phyloP scores from a whole-genome alignment of 2,888 invertebrate species.

The Tipula lateralis region DNA sequence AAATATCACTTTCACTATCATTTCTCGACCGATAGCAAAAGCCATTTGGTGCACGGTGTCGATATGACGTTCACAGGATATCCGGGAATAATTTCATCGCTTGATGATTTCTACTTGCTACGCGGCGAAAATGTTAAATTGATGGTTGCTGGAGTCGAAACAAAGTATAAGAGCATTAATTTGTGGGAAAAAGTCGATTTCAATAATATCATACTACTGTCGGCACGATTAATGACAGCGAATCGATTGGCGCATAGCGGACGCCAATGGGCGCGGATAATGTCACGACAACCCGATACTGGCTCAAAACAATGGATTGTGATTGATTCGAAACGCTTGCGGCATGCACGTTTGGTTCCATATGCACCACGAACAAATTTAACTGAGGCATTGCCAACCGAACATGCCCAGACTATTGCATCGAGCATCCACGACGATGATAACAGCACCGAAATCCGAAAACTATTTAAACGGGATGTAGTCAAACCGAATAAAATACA shows the following conservation, averaged over 20 bases:
- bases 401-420: background rate
- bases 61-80: conserved; percentile 76
- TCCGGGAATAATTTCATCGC: conserved; percentile 74
- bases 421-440: conserved; percentile 28
- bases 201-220: conserved; percentile 54
- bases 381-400: background rate
- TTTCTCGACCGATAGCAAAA: conserved; percentile 51
- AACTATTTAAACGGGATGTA: background rate
- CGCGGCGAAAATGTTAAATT: conserved; percentile 55
- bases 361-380: background rate
- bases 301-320: conserved; percentile 86
- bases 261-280: conserved; percentile 65
- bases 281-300: conserved; percentile 70
- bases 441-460: conserved; percentile 25
- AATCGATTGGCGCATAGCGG: conserved; percentile 72
- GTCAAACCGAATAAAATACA: background rate
- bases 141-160: conserved; percentile 70
- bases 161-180: conserved; percentile 66
- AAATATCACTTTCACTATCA: conserved; percentile 77
- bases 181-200: conserved; percentile 66
- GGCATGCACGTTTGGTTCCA: background rate
- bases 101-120: conserved; percentile 76
- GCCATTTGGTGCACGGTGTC: conserved; percentile 58
- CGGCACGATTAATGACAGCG: conserved; percentile 74
- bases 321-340: conserved; percentile 60